Percentiles rank a stretch among this genome's conserved stretches.
Conservation (phyloP, 2,888 invertebrate species). For the Macrophya alboannulata region DNA sequence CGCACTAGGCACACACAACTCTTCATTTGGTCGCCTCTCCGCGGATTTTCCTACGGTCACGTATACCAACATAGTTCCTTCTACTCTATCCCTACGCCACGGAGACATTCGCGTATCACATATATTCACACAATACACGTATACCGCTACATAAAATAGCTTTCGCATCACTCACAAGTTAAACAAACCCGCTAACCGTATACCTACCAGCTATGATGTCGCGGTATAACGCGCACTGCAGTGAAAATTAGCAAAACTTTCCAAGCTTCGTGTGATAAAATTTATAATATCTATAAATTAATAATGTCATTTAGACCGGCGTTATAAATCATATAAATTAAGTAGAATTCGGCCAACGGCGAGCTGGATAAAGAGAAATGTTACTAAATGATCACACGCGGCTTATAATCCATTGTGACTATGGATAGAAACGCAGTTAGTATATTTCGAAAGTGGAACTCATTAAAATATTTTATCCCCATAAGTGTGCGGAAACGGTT, state of each 20-base stretch:
- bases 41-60: constrained; percentile 29
- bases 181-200: constrained; percentile 4
- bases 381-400: background rate
- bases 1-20: constrained; percentile 49
- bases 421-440: background rate
- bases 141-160: constrained; percentile 16
- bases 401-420: background rate
- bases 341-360: no score
- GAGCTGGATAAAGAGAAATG: background rate
- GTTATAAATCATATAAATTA: background rate
- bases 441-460: constrained; percentile 38
- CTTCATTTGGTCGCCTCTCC: constrained; percentile 44
- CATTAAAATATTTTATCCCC: constrained; percentile 47
- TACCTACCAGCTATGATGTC: background rate
- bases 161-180: constrained; percentile 43
- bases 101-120: constrained; percentile 16
- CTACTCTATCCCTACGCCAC: constrained; percentile 20
- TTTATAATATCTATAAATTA: constrained; percentile 22
- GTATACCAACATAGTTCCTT: background rate
- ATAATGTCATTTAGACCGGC: background rate
- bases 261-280: constrained; percentile 5
- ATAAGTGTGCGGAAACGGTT: constrained; percentile 27
- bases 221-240: background rate
- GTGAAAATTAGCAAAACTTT: constrained; percentile 18
- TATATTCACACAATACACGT: background rate